phyloP scores from a whole-genome alignment of 2,888 invertebrate genomes.

The Tricholauxania praeusta region DNA sequence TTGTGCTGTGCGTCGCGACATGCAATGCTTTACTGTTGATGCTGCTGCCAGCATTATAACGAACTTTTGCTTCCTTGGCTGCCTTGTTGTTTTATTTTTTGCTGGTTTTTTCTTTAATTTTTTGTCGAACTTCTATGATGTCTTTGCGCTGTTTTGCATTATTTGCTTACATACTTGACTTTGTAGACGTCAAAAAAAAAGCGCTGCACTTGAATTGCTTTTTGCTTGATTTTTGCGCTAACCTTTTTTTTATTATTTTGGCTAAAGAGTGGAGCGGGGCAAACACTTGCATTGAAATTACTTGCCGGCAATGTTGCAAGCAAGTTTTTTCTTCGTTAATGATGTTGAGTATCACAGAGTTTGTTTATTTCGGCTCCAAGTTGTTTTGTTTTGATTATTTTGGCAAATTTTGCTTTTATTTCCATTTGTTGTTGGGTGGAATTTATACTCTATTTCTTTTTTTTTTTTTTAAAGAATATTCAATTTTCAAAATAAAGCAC shows the following conservation, averaged over 20 bases:
- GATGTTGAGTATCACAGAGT: too few relatives aligned
- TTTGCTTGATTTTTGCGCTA: constrained; percentile 30
- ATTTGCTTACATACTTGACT: constrained; percentile 37
- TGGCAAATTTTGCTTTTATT: too few relatives aligned
- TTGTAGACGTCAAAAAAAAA: constrained; percentile 25
- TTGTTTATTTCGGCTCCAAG: too few relatives aligned
- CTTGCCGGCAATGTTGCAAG: constrained; percentile 12
- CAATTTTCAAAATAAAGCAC: too few relatives aligned
- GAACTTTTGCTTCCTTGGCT: constrained; percentile 13
- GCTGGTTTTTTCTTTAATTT: neutral
- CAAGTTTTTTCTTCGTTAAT: neutral
- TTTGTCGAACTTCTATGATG: constrained; percentile 1
- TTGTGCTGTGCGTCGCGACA: constrained; percentile 7
- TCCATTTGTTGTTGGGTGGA: too few relatives aligned
- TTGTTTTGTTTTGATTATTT: too few relatives aligned
- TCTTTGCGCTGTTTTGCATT: neutral
- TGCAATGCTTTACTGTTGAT: constrained; percentile 23
- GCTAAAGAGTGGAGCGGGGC: neutral
- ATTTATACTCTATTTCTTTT: too few relatives aligned
- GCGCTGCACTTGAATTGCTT: constrained; percentile 10
- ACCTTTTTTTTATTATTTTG: neutral
- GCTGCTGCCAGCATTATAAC: constrained; percentile 19
- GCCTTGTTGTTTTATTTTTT: neutral
- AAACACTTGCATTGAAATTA: constrained; percentile 19
- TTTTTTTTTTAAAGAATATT: too few relatives aligned